Base-by-base conservation (phyloP, 2,888 invertebrate genomes). In the Drosophila tanythrix region DNA sequence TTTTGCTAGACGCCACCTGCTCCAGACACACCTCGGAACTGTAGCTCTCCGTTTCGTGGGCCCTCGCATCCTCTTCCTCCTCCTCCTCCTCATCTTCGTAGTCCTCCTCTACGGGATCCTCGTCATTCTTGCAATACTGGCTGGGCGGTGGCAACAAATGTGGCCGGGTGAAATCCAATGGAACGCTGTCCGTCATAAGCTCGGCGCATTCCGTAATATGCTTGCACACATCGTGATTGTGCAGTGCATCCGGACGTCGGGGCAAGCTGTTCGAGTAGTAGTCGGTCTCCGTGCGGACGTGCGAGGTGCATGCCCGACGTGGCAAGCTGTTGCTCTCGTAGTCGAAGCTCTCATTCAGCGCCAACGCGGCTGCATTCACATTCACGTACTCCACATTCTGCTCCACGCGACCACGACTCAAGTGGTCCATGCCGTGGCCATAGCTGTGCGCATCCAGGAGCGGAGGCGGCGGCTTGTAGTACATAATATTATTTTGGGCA, bases 291-390 rank as follows among this genome's bases (percentile, higher is more conserved):
- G 91, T 81, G 18, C 91, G 91, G 3, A 73, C 82, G 60, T 93
- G 92, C 59, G 92, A 92, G 51, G 91, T 91, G 74, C 93, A 93
- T 3, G 93, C 81, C 1, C 93, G 86, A 0, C 93, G 88, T 0
- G 93, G 93, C 62, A 93, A 80, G 70, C 93, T 93, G 51, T 93
- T 93, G 70, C 92, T 91, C 70, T 93, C 93, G 68, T 92, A 93
- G 50, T 92, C 93, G 61, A 93, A 91, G 48, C 89, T 89, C 58
- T 88, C 90, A 13, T 90, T 89, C 0, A 90, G 73, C 0, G 89
- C 88, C 70, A 90, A 33, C 0, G 90, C 86, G 0, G 90, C 79
- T 7, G 87, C 79, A 75, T 89, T 80, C 27, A 90, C 89, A 60
- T 91, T 80, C 51, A 90, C 89, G 57, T 91, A 88, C 67, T 88